Evolutionary conservation across 2,113 vertebrate genomes (phyloP), one percentile per base, ranked within the genome.

Genomic region (Xiphophorus couchianus): DNA sequence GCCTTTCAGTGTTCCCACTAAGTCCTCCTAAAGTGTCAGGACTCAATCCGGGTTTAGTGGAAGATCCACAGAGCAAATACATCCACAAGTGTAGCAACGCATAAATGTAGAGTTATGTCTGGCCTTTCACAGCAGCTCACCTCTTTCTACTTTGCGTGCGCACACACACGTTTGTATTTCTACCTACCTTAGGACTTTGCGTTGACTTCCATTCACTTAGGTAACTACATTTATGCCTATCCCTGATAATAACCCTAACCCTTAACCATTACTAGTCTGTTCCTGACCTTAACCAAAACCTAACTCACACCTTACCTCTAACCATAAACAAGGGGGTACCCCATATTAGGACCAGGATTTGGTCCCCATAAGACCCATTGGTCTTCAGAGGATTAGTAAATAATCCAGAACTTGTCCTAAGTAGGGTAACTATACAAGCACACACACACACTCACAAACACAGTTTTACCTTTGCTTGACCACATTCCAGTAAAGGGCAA

Each of bases 401-500:
- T 37, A 37, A 37, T 37, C 35, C 35, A 35, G 35, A 35, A 35
- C 35, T 35, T 35, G 35, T 35, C 35, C 35, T 35, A 35, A 11
- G 10, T 37, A 37, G 35, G 35, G 35, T 37, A 11, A 37, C 35
- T 37, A 37, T 35, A 37, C 35, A 37, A 12, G 35, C 6, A 54
- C 19, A 54, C 48, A 54, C 31, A 25, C 35, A 66, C 29, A 66
- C 82, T 74, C 51, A 69, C 25, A 60, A 61, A 65, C 37, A 68
- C 69, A 48, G 71, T 0, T 3, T 66, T 83, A 77, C 81, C 69
- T 84, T 74, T 78, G 89, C 89, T 76, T 86, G 90, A 90, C 91
- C 89, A 84, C 93, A 94, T 94, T 94, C 93, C 90, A 90, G 74
- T 67, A 90, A 89, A 91, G 90, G 89, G 80, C 78, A 65, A 90